Evolutionary conservation across 2,888 invertebrate species (phyloP), one percentile per base, ranked within the genome.

Genomic region (Ochropleura plecta): DNA sequence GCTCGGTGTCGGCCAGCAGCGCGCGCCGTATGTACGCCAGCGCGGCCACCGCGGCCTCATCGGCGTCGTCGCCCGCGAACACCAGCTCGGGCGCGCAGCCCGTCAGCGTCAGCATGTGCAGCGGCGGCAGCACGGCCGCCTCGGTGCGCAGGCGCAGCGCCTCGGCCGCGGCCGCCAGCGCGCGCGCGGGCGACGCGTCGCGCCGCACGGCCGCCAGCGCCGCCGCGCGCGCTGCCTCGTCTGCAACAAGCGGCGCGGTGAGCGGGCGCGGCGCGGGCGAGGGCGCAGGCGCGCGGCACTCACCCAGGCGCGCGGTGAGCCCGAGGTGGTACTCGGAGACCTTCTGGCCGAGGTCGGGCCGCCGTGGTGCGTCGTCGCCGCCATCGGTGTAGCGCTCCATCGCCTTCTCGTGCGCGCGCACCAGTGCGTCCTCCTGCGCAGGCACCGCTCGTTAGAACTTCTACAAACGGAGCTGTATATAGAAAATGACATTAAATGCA

Each of bases 361-460:
- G 91, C 82, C 88, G 89, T 59, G 75, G 70, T 57, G 53, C 76
- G 48, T 90, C 91, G 9, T 86, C 87, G 70, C 80, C 78, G 78
- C 69, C 7, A 79, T 91, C 92, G 79, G 78, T 80, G 90, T 90
- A 91, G 49, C 94, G 92, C 83, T 92, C 92, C 94, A 94, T 93
- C 14, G 91, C 92, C 78, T 90, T 90, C 86, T 93, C 94, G 88
- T 91, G 92, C 75, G 93, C 93, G 53, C 95, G 93, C 59, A 85
- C 90, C 84, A 95, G 85, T 14, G 95, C 95, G 57, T 93, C 94
- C 76, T 93, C 93, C 95, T 95, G 91, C 73, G 12, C 16, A n/a
- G 20, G 5, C 51, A 64, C 53, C 16, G 10, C 46, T 46, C n/a
- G 40, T 71, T 70, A 64, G 10, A 57, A 65, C 16, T 66, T 48